A percentile compares a stretch with the other conserved stretches of the same genome.
Conservation (phyloP, 53 echinoderm and acorn worm species). For the Stichopus horrens region DNA sequence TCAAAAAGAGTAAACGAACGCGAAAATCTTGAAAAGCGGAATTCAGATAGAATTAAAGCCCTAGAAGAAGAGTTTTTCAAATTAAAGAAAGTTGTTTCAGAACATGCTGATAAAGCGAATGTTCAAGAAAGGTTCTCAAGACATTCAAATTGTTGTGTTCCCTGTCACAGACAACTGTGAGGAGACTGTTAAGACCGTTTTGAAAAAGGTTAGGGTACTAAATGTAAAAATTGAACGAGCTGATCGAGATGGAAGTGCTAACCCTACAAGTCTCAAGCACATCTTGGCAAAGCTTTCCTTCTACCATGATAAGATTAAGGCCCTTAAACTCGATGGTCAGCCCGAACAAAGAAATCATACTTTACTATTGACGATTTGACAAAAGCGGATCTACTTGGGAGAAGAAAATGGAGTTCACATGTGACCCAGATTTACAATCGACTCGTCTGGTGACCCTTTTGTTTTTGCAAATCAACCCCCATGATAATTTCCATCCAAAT, state of each 20-base stretch:
- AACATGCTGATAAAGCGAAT: background rate
- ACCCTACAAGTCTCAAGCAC: background rate
- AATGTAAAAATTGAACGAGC: conserved; percentile 9
- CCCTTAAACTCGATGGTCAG: background rate
- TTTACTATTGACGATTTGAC: too few relatives aligned
- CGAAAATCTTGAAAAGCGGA: too few relatives aligned
- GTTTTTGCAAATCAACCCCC: too few relatives aligned
- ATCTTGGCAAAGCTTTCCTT: conserved; percentile 4
- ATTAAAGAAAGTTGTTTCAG: background rate
- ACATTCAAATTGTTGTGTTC: conserved; percentile 1
- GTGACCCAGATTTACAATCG: too few relatives aligned
- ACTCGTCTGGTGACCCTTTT: too few relatives aligned
- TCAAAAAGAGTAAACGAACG: too few relatives aligned
- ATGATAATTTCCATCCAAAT: too few relatives aligned
- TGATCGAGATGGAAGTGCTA: background rate
- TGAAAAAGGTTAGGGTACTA: background rate
- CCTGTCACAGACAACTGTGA: background rate
- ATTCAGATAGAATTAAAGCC: too few relatives aligned
- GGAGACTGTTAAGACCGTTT: background rate
- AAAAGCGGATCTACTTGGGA: too few relatives aligned
- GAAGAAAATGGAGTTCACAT: too few relatives aligned
- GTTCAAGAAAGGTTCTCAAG: background rate
- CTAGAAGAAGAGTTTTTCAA: too few relatives aligned
- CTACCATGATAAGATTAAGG: background rate
- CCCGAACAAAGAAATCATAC: too few relatives aligned